Evolutionary conservation across 1,140 invertebrate genomes (phyloP).

Genomic region (Orchestia grillus): DNA sequence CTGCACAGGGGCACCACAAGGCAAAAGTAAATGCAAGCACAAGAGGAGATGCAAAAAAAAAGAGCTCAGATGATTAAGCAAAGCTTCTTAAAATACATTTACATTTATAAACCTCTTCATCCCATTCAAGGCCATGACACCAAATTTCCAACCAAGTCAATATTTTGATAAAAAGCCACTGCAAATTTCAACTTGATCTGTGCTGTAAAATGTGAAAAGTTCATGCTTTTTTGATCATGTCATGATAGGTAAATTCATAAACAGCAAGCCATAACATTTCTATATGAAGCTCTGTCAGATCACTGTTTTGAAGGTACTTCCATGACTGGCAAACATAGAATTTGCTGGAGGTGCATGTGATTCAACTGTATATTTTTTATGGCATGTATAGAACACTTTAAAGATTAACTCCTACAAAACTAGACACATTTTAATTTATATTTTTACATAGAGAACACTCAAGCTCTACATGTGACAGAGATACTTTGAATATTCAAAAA

Average conservation of each 20-base stretch:
- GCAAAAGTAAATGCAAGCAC: conserved; percentile 54
- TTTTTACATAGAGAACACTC: background rate
- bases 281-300: background rate
- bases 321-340: background rate
- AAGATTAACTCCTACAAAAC: background rate
- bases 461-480: too few species aligned
- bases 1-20: conserved; percentile 73
- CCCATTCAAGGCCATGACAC: too few species aligned
- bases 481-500: too few species aligned
- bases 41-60: background rate
- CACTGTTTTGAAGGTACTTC: background rate
- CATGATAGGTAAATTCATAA: background rate
- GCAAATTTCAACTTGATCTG: background rate
- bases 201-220: background rate
- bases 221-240: background rate
- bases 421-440: background rate
- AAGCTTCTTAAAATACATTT: background rate
- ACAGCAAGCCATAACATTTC: background rate
- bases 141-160: background rate
- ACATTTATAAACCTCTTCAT: background rate
- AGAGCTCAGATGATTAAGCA: background rate
- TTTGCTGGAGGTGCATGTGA: background rate
- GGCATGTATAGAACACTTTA: background rate
- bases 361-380: background rate
- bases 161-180: background rate